Conservation (phyloP, 1,140 invertebrate genomes). For the Bombus sylvicola region DNA sequence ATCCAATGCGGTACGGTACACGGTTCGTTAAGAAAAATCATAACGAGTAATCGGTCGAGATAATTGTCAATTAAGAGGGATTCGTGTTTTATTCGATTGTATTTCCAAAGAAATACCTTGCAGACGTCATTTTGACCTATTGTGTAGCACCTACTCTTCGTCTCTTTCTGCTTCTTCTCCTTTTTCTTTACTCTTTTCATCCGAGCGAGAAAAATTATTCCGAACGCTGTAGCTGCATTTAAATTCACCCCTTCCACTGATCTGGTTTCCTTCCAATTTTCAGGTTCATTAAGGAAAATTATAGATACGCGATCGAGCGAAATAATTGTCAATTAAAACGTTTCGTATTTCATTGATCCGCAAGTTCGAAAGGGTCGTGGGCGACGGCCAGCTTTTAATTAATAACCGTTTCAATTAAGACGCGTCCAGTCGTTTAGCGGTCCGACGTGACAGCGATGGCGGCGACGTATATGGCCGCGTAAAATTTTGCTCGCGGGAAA, state of each 20-base stretch:
- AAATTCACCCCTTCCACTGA: neutral
- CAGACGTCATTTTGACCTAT: neutral
- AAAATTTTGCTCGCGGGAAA: neutral
- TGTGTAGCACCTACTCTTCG: neutral
- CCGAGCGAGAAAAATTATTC: slow-evolving; percentile 28
- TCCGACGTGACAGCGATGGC: neutral
- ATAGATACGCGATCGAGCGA: slow-evolving; percentile 35
- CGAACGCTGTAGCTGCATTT: slow-evolving; percentile 1
- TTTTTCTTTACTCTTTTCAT: too few relatives aligned
- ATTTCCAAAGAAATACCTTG: neutral
- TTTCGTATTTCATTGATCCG: slow-evolving; percentile 1
- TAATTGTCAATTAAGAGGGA: slow-evolving; percentile 41
- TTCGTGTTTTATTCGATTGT: neutral
- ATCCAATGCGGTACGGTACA: neutral
- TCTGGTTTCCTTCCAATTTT: neutral
- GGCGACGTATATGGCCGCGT: neutral
- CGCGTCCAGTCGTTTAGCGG: neutral
- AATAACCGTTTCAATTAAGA: slow-evolving; percentile 33
- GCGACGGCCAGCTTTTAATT: slow-evolving; percentile 13
- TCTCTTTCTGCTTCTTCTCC: neutral
- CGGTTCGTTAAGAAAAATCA: neutral
- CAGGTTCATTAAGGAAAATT: slow-evolving; percentile 39
- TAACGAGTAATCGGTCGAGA: slow-evolving; percentile 24
- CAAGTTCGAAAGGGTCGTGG: neutral
- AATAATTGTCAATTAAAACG: slow-evolving; percentile 45